Evolutionary conservation across 2,888 invertebrate genomes (phyloP), one percentile per base, ranked within the genome.

Genomic region (Drosophila setosimentum): DNA sequence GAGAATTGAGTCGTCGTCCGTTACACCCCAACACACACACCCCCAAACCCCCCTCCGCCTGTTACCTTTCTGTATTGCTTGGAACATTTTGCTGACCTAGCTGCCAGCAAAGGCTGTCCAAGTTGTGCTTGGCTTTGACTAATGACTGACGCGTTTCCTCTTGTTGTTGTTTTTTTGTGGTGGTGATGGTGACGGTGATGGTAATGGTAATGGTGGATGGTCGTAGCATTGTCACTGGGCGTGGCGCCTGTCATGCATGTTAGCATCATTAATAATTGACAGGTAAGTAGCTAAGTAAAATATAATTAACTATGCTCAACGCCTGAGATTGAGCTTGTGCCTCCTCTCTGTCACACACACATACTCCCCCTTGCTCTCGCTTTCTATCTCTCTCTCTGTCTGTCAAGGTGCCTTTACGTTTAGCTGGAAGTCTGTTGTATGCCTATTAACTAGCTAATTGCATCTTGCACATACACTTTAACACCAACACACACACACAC

Each of bases 361-460:
- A 40, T 16, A 10, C 10, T 6, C 21, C 13, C 16, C n/a, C 4
- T 32, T 10, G 1, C 13, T 21, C 27, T 18, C 42, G 13, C 45
- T 33, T 37, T n/a, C 16, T 42, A 11, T 10, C 40, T 33, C 13
- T 18, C 13, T 16, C 29, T 29, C 24, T 13, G 1, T 42, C 8
- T 24, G 18, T 4, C 2, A 24, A 24, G 10, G 21, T 32, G 24
- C 37, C 13, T 29, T 55, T 16, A 49, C 16, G 11, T 35, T 50
- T 5, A 29, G 24, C 5, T 45, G 48, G 10, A 11, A n/a, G 3
- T n/a, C 5, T 27, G 21, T 11, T n/a, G 61, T 62, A 42, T 33
- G 69, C 53, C 72, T 73, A 83, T 83, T 88, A 88, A 84, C 86
- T 82, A 87, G 71, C 68, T 78, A 80, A 84, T 85, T 82, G 76